Percentiles rank a stretch among this genome's conserved stretches.
Evolutionary conservation across 2,113 vertebrate species (phyloP).

Genomic region (Tursiops truncatus): DNA sequence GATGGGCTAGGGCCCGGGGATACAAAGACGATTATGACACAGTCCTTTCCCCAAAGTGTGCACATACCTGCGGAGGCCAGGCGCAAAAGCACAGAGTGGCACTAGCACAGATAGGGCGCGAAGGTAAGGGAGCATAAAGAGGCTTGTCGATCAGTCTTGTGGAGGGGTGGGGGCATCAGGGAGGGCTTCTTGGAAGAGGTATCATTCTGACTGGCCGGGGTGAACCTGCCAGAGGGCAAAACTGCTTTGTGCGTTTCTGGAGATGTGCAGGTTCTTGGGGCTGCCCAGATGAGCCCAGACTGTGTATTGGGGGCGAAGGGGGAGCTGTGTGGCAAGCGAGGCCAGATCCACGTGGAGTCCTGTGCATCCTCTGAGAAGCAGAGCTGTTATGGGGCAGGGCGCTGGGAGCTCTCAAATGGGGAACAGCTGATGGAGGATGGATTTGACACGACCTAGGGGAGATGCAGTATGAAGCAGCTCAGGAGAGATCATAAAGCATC

Average conservation of each 20-base stretch:
- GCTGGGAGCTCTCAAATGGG: not conserved
- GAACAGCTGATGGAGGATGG: not conserved
- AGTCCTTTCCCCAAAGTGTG: not conserved
- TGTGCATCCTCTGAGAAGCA: not conserved
- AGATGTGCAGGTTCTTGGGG: not conserved
- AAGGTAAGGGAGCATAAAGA: not conserved
- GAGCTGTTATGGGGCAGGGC: not conserved
- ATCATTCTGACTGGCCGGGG: not conserved
- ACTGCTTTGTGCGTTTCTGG: not conserved
- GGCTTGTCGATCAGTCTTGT: not conserved
- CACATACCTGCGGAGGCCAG: not conserved
- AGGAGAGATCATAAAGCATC: not conserved
- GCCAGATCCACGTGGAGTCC: not conserved
- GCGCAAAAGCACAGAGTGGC: not conserved
- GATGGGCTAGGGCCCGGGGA: not conserved
- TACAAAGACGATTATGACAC: slow-evolving; percentile 51
- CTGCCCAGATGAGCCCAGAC: not conserved
- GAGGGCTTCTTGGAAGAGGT: not conserved
- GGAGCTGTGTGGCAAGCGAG: not conserved
- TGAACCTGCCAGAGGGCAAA: not conserved
- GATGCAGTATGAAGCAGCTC: not conserved
- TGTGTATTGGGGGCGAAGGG: rapidly evolving
- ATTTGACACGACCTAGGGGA: not conserved
- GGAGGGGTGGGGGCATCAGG: not conserved
- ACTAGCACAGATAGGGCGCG: not conserved